Evolutionary conservation across 1,140 invertebrate species (phyloP).

Genomic region (Drosophila virilis): DNA sequence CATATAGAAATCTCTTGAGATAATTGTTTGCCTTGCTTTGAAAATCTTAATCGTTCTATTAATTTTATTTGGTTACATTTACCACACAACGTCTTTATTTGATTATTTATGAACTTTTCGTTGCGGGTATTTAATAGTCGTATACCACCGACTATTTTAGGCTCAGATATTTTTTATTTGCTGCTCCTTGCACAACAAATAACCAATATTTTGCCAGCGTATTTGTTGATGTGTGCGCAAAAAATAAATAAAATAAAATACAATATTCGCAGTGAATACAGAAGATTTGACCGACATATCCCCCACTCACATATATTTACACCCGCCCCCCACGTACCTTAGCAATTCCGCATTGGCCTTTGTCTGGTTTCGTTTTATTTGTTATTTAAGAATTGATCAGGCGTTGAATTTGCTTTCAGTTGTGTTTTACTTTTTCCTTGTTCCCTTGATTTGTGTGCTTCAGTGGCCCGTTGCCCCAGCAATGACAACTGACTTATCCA

Average conservation of each 20-base stretch:
- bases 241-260: conserved; percentile 70
- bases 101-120: background rate
- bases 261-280: conserved; percentile 28
- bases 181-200: conserved; percentile 40
- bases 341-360: conserved; percentile 13
- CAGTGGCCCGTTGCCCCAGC: conserved; percentile 35
- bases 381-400: conserved; percentile 64
- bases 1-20: too few species aligned
- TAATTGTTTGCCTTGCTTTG: too few species aligned
- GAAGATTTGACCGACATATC: conserved; percentile 19
- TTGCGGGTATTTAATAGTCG: background rate
- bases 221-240: conserved; percentile 60
- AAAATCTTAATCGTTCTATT: too few species aligned
- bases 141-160: background rate
- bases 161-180: conserved; percentile 38
- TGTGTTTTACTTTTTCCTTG: conserved; percentile 25
- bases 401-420: conserved; percentile 64
- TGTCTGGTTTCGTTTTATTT: conserved; percentile 42
- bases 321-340: background rate
- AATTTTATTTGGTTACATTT: too few species aligned
- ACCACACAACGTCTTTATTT: background rate
- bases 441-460: conserved; percentile 34
- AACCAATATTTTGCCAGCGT: conserved; percentile 59
- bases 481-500: conserved; percentile 23
- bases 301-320: background rate